Evolutionary conservation across 2,113 vertebrate species (phyloP), one percentile per base, ranked within the genome.

Genomic region (Neodontobutis hainanensis): DNA sequence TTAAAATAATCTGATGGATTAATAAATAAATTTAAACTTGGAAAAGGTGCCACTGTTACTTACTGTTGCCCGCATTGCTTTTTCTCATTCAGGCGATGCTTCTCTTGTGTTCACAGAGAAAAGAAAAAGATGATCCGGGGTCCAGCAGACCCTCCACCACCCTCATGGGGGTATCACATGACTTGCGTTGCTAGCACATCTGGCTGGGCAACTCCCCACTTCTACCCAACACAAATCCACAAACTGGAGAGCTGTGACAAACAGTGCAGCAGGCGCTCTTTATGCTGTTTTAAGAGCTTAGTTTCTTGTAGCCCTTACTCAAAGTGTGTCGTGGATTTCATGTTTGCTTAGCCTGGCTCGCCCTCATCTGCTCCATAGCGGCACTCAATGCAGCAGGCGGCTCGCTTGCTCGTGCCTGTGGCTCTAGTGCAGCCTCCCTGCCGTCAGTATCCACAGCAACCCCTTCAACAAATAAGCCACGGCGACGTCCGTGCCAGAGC

Each of bases 1-100:
- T 27, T 27, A 2, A 2, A 27, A 27, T 2, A 27, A 27, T 27
- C 19, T 27, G 19, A 27, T 27, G 1, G 3, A 27, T 27, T 2
- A 27, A 27, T 27, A 27, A 3, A 27, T 1, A 27, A 3, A 27
- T 27, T 27, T 27, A 27, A 27, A 27, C 19, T 27, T 27, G 19
- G 19, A 27, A 27, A 27, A 27, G 19, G 19, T 27, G 19, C 19
- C 19, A 74, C 77, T 73, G 68, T 68, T 87, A 97, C 95, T 95
- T 95, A 97, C 95, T 92, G 93, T 95, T 89, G 94, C 91, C 92
- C 92, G 92, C 94, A 96, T 95, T 85, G 90, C 94, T 94, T 82
- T 90, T 91, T 92, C 86, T 95, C 94, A 95, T 93, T 93, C 93
- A 94, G 90, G 87, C 92, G 90, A 86, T 85, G 90, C 89, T 92